Evolutionary conservation across 2,113 vertebrate species (phyloP).

Genomic region (Tinamus guttatus): DNA sequence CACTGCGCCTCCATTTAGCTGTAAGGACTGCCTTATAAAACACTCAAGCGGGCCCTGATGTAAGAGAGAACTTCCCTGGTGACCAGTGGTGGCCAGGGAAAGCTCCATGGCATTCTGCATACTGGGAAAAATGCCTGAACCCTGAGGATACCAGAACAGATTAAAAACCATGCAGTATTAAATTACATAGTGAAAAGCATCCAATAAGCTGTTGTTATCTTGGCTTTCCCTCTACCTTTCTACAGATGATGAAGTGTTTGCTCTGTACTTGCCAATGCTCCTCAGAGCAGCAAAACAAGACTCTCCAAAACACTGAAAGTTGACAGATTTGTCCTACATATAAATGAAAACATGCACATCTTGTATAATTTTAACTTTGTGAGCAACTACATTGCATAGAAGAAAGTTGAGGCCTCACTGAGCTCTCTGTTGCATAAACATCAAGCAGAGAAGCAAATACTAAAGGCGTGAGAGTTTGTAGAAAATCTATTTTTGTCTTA

Average conservation of each 20-base stretch:
- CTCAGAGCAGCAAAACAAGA: conserved; percentile 14
- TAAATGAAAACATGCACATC: neutral
- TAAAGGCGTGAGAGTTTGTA: accelerated
- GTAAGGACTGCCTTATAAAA: neutral
- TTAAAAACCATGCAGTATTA: neutral
- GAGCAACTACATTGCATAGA: neutral
- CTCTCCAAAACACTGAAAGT: neutral
- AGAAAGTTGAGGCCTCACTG: neutral
- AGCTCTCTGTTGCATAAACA: neutral
- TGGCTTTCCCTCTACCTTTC: neutral
- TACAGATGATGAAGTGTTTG: neutral
- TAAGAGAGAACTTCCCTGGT: neutral
- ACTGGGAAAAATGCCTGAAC: neutral
- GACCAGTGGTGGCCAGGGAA: neutral
- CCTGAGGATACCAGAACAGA: neutral
- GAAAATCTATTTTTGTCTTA: neutral
- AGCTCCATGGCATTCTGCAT: neutral
- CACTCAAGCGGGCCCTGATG: neutral
- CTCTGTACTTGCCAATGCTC: neutral
- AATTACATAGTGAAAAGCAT: neutral
- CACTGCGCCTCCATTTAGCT: neutral
- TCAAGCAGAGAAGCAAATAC: neutral
- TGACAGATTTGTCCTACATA: conserved; percentile 18
- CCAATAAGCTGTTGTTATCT: neutral
- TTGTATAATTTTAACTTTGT: neutral